Conservation (phyloP, 2,888 invertebrate species). For the Rotaria socialis region DNA sequence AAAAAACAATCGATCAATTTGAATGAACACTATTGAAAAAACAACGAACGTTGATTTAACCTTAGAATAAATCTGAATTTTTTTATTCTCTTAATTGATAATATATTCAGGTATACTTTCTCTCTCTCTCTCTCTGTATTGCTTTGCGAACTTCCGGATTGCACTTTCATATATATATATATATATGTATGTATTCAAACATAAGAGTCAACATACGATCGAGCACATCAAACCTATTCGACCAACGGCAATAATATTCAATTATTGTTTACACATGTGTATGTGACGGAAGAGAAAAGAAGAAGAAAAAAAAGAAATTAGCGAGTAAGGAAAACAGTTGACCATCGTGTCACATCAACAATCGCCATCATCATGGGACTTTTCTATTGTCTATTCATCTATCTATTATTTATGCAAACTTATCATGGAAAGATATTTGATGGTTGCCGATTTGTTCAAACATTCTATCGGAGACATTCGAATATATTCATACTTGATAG, state of each 20-base stretch:
- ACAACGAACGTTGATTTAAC: too few relatives aligned
- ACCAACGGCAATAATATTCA: neutral
- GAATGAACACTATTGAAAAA: too few relatives aligned
- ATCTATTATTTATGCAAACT: neutral
- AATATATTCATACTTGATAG: neutral
- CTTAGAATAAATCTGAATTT: too few relatives aligned
- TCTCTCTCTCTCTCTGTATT: too few relatives aligned
- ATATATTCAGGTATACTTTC: too few relatives aligned
- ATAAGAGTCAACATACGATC: constrained; percentile 16
- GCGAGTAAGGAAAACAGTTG: neutral
- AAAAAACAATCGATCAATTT: too few relatives aligned
- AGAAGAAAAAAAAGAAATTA: neutral
- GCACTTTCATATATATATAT: neutral
- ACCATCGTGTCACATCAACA: neutral
- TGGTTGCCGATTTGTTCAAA: neutral
- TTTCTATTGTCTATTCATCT: too few relatives aligned
- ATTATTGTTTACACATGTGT: neutral
- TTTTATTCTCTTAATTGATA: too few relatives aligned
- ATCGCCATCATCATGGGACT: neutral
- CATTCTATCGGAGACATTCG: neutral
- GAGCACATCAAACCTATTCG: neutral
- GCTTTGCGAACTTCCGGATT: neutral
- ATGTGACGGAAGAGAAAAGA: neutral
- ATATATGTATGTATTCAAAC: neutral
- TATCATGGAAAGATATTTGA: neutral